A percentile compares a stretch with the other conserved stretches of the same genome.
These are phyloP conservation scores for Lota lota DNA, from an alignment of 2,113 vertebrate species.

Conservation along the genomic window DNA sequence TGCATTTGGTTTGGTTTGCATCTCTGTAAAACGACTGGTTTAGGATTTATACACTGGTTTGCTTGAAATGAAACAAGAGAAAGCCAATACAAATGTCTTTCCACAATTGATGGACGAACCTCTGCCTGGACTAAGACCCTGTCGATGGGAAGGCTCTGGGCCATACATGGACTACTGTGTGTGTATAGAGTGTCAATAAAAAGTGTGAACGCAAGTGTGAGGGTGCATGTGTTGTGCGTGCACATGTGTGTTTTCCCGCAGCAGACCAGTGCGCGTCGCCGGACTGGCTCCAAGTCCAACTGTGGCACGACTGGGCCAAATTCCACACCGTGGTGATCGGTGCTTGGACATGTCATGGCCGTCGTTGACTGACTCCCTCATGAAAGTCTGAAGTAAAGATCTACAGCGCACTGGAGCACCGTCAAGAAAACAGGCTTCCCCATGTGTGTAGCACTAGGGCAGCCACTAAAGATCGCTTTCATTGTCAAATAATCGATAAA, in stretches of 20 bases:
- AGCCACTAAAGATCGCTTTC: no score
- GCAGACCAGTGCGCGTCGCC: slow-evolving; percentile 52
- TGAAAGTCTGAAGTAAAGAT: slow-evolving; percentile 56
- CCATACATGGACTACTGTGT: slow-evolving; percentile 19
- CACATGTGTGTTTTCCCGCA: slow-evolving; percentile 10
- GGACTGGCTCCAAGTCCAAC: slow-evolving; percentile 72
- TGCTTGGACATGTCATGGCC: slow-evolving; percentile 64
- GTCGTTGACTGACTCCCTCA: slow-evolving; percentile 65
- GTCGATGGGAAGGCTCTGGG: slow-evolving; percentile 3
- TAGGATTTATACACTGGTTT: slow-evolving; percentile 24
- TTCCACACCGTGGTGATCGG: slow-evolving; percentile 75
- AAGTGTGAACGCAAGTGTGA: neutral
- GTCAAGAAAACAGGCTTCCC: no score
- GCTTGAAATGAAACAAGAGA: no score
- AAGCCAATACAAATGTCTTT: no score
- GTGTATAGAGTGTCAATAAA: neutral
- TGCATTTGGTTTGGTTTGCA: slow-evolving; percentile 12
- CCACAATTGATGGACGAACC: no score
- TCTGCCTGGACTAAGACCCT: no score
- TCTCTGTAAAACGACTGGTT: slow-evolving; percentile 29
- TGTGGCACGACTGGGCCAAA: slow-evolving; percentile 73
- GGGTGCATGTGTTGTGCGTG: neutral
- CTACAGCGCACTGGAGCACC: slow-evolving; percentile 47
- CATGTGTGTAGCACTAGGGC: no score
- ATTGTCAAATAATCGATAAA: no score